Conservation (phyloP, 2,888 invertebrate species). For the Agonopterix heracliana region DNA sequence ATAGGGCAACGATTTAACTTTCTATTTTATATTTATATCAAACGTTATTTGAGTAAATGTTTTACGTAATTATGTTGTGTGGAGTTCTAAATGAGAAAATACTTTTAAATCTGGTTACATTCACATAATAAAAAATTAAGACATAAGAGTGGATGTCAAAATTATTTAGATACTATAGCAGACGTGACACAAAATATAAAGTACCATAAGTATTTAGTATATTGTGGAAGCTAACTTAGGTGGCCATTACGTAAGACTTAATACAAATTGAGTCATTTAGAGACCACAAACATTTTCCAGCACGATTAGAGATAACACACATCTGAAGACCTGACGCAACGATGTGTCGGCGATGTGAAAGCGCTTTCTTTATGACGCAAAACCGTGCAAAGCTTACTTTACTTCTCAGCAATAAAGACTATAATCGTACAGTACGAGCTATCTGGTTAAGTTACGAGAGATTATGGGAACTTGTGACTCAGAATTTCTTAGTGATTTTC, state of each 20-base stretch:
- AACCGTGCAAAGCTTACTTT: background rate
- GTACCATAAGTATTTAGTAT: background rate
- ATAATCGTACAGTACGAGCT: background rate
- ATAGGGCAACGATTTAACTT: too few relatives aligned
- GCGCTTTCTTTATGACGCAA: constrained; percentile 5
- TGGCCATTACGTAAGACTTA: background rate
- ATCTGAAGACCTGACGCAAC: constrained; percentile 11
- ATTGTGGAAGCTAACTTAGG: background rate
- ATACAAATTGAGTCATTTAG: background rate
- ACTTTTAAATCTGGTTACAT: too few relatives aligned
- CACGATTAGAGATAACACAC: background rate
- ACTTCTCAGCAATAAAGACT: background rate
- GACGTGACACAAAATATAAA: background rate
- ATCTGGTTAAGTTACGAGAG: background rate
- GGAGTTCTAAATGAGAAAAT: too few relatives aligned
- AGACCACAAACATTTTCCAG: too few relatives aligned
- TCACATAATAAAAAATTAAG: too few relatives aligned
- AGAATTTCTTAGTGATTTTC: background rate
- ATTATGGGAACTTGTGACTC: background rate
- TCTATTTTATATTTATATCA: too few relatives aligned
- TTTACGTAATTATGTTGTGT: too few relatives aligned
- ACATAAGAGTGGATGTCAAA: too few relatives aligned
- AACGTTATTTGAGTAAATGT: too few relatives aligned
- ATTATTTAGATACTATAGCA: background rate
- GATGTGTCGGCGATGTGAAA: constrained; percentile 4